These are phyloP conservation scores for Melitaea cinxia DNA, from an alignment of 1,140 invertebrate genomes.

Conservation along the genomic window DNA sequence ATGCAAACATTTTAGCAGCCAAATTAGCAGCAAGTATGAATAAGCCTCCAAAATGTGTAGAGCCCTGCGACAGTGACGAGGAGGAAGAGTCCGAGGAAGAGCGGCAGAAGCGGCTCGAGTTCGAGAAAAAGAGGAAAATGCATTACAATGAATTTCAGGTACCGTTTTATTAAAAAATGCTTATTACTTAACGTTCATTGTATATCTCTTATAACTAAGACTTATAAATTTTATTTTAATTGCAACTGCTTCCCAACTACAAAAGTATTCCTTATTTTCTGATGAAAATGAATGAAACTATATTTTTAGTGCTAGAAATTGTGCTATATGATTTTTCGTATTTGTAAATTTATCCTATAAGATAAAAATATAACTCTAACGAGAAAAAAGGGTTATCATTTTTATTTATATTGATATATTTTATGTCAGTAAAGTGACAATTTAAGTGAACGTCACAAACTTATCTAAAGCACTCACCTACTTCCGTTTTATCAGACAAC, in stretches of 20 bases:
- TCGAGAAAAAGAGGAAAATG: slow-evolving; percentile 95
- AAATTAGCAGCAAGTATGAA: slow-evolving; percentile 83
- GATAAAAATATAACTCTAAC: no score
- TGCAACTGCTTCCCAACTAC: no score
- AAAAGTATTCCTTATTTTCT: no score
- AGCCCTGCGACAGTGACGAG: slow-evolving; percentile 82
- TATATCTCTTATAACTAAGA: background rate
- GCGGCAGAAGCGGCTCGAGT: slow-evolving; percentile 87
- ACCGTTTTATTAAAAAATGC: slow-evolving; percentile 9
- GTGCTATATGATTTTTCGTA: no score
- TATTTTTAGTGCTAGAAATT: no score
- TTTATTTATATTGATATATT: background rate
- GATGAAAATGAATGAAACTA: no score
- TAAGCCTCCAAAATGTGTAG: slow-evolving; percentile 69
- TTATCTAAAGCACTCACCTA: slow-evolving; percentile 1
- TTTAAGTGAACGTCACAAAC: background rate
- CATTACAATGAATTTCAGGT: slow-evolving; percentile 98
- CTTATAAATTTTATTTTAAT: background rate
- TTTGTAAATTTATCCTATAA: no score
- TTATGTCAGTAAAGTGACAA: background rate
- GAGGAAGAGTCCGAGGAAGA: slow-evolving; percentile 85
- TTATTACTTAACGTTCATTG: background rate
- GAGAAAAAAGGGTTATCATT: no score
- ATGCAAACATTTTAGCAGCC: slow-evolving; percentile 89
- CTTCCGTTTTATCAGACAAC: background rate